A percentile compares a stretch with the other conserved stretches of the same genome.
phyloP scores from a whole-genome alignment of 2,888 invertebrate species.

The Sacculina carcini region DNA sequence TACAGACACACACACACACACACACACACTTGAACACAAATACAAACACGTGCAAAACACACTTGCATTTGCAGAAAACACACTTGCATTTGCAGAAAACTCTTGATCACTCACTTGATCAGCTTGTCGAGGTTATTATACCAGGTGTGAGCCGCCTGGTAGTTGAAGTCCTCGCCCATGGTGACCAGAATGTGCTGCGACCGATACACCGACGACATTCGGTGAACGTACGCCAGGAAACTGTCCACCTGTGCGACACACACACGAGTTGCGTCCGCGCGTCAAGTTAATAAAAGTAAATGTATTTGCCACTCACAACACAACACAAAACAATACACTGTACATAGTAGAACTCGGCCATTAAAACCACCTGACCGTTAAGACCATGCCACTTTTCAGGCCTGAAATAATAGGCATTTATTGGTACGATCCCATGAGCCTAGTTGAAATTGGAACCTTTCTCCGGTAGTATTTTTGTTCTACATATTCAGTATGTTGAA shows the following conservation, averaged over 20 bases:
- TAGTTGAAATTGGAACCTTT: too few species aligned
- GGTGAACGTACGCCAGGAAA: slow-evolving; percentile 28
- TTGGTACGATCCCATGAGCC: too few species aligned
- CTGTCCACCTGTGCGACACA: slow-evolving; percentile 17
- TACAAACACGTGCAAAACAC: neutral
- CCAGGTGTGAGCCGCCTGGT: slow-evolving; percentile 34
- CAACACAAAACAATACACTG: too few species aligned
- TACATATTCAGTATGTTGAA: too few species aligned
- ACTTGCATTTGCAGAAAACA: neutral
- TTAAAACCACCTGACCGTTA: too few species aligned
- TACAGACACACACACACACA: neutral
- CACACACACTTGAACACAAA: neutral
- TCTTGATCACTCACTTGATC: slow-evolving; percentile 19
- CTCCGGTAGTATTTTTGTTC: too few species aligned
- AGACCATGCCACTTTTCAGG: too few species aligned
- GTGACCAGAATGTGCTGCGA: slow-evolving; percentile 53
- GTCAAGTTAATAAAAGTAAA: too few species aligned
- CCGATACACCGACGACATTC: slow-evolving; percentile 29
- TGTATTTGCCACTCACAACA: too few species aligned
- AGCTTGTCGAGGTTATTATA: slow-evolving; percentile 28
- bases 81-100: neutral
- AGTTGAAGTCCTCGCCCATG: slow-evolving; percentile 69
- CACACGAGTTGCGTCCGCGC: too few species aligned
- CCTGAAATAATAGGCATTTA: too few species aligned
- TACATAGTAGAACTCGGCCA: too few species aligned